Evolutionary conservation across 2,888 invertebrate genomes (phyloP).

Genomic region (Trilocha varians): DNA sequence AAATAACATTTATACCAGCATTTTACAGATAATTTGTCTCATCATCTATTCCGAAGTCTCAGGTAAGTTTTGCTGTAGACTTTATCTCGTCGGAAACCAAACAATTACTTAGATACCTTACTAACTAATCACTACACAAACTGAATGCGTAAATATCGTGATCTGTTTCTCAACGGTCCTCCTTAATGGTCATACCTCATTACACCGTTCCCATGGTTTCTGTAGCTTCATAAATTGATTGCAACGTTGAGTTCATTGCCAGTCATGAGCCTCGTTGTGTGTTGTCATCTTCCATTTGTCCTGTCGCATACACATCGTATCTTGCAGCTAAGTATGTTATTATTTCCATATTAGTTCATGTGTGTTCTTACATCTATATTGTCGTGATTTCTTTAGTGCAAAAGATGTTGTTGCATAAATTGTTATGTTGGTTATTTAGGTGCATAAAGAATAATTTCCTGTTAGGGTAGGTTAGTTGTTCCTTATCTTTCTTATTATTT

Average conservation of each 20-base stretch:
- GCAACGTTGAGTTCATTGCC: background rate
- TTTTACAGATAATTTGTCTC: too few relatives aligned
- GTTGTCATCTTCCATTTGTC: background rate
- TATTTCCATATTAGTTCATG: background rate
- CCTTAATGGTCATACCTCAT: conserved; percentile 60
- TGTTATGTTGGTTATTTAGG: too few relatives aligned
- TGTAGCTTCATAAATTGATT: conserved; percentile 13
- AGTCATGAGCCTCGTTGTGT: background rate
- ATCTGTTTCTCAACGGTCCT: conserved; percentile 63
- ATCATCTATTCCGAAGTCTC: too few relatives aligned
- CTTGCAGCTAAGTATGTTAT: background rate
- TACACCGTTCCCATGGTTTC: conserved; percentile 62
- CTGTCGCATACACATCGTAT: background rate
- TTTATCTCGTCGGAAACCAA: too few relatives aligned
- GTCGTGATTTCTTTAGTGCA: background rate
- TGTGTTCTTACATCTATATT: background rate
- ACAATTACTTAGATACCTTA: too few relatives aligned
- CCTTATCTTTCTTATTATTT: too few relatives aligned
- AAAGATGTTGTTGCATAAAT: too few relatives aligned
- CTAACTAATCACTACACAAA: conserved; percentile 68
- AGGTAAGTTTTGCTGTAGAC: too few relatives aligned
- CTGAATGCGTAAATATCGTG: conserved; percentile 68
- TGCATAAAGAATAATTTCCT: too few relatives aligned
- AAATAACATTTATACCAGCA: background rate
- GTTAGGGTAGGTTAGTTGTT: too few relatives aligned